phyloP scores from a whole-genome alignment of 2,888 invertebrate genomes.

The Lordiphosa andalusiaca region DNA sequence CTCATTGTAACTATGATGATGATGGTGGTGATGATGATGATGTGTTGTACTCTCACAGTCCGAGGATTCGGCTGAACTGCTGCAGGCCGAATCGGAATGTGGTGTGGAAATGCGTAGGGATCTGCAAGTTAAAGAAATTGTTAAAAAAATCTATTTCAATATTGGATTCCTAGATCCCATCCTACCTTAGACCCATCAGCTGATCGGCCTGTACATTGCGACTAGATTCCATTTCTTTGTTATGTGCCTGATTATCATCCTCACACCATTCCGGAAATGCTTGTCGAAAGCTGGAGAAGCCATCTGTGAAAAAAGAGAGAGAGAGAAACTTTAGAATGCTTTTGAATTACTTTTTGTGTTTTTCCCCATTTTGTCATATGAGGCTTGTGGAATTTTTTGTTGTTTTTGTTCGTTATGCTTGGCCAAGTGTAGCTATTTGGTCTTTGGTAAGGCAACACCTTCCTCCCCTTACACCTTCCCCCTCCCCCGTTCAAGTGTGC shows the following conservation, averaged over 20 bases:
- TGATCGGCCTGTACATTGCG: constrained; percentile 82
- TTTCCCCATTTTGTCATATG: constrained; percentile 37
- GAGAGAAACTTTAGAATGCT: constrained; percentile 35
- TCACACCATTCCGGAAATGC: constrained; percentile 95
- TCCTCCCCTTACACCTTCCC: constrained; percentile 8
- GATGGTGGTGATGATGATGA: constrained; percentile 74
- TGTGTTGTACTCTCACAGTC: constrained; percentile 85
- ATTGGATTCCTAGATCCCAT: background rate
- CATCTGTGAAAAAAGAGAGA: constrained; percentile 83
- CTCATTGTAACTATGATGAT: constrained; percentile 84
- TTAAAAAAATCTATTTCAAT: background rate
- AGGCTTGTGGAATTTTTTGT: constrained; percentile 55
- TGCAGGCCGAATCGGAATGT: constrained; percentile 83
- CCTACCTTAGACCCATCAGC: constrained; percentile 83
- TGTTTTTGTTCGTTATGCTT: constrained; percentile 61
- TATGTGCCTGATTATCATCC: constrained; percentile 86
- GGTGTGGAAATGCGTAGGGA: constrained; percentile 88
- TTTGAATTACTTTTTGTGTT: constrained; percentile 21
- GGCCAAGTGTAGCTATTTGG: constrained; percentile 64
- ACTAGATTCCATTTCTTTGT: constrained; percentile 83
- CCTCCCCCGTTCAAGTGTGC: constrained; percentile 53
- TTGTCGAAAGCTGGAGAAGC: constrained; percentile 90
- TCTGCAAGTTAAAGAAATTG: constrained; percentile 77
- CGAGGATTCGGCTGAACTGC: constrained; percentile 86
- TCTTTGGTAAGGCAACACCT: constrained; percentile 67